A percentile compares a stretch with the other conserved stretches of the same genome.
These are phyloP conservation scores for Zeuzera pyrina DNA, from an alignment of 2,888 invertebrate species.

Conservation along the genomic window DNA sequence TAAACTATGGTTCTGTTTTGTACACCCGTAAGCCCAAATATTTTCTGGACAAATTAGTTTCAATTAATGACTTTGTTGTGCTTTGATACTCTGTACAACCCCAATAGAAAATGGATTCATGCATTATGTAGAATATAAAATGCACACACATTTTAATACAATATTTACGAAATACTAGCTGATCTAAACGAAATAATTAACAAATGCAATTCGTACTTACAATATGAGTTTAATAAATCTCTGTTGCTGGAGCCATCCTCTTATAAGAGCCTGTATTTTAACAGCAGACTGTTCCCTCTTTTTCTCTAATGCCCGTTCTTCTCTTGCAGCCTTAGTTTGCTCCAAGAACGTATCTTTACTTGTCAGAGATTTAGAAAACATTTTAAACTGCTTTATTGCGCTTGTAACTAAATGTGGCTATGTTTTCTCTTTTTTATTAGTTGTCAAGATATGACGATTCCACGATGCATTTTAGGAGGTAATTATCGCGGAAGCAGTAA, in stretches of 20 bases:
- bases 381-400: conserved; percentile 27
- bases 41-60: too few species aligned
- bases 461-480: conserved; percentile 16
- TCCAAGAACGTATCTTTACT: conserved; percentile 87
- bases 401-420: conserved; percentile 28
- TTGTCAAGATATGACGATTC: conserved; percentile 33
- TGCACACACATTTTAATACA: too few species aligned
- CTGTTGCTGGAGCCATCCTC: conserved; percentile 82
- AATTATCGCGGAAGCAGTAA: conserved; percentile 10
- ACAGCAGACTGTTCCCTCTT: conserved; percentile 82
- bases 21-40: too few species aligned
- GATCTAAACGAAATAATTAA: too few species aligned
- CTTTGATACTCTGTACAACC: too few species aligned
- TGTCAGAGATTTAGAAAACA: conserved; percentile 62
- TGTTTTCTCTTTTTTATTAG: conserved; percentile 38
- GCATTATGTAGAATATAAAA: too few species aligned
- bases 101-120: too few species aligned
- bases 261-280: conserved; percentile 81
- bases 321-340: conserved; percentile 91
- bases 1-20: too few species aligned
- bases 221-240: conserved; percentile 76
- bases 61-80: too few species aligned
- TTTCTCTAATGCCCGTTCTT: conserved; percentile 90
- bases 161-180: too few species aligned
- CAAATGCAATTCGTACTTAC: too few species aligned